A percentile compares a stretch with the other conserved stretches of the same genome.
Evolutionary conservation across 2,113 vertebrate species (phyloP).

Genomic region (Stercorarius parasiticus): DNA sequence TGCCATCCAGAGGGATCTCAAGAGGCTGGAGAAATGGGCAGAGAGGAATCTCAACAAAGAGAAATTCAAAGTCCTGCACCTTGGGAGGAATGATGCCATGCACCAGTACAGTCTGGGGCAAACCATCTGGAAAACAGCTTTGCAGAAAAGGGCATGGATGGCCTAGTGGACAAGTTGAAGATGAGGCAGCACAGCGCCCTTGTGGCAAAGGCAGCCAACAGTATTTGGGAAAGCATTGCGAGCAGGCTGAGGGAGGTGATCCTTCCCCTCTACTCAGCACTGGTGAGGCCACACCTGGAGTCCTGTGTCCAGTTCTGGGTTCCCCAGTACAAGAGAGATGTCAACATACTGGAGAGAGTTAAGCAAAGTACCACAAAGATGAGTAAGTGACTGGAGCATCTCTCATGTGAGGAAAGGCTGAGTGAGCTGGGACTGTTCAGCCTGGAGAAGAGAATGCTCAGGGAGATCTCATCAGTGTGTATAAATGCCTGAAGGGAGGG

Average conservation of each 20-base stretch:
- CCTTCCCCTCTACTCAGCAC: neutral
- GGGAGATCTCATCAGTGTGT: neutral
- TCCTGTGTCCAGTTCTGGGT: neutral
- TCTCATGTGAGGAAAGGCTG: neutral
- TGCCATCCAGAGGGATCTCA: neutral
- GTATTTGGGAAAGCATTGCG: neutral
- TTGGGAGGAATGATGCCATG: neutral
- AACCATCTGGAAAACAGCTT: neutral
- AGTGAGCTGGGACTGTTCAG: neutral
- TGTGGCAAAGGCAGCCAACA: neutral
- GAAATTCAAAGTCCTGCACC: neutral
- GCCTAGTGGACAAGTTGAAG: neutral
- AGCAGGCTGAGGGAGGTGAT: neutral
- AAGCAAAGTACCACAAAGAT: neutral
- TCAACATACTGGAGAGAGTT: neutral
- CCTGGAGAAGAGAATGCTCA: neutral
- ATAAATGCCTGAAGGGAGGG: neutral
- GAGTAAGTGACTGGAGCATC: neutral
- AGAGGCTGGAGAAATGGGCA: neutral
- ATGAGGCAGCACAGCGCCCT: conserved; percentile 44
- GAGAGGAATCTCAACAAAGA: neutral
- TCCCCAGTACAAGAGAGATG: neutral
- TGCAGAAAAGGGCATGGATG: neutral
- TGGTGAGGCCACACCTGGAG: neutral
- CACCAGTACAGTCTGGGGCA: neutral